Evolutionary conservation across 2,888 invertebrate species (phyloP), one percentile per base, ranked within the genome.

Genomic region (Crepidodera aurea): DNA sequence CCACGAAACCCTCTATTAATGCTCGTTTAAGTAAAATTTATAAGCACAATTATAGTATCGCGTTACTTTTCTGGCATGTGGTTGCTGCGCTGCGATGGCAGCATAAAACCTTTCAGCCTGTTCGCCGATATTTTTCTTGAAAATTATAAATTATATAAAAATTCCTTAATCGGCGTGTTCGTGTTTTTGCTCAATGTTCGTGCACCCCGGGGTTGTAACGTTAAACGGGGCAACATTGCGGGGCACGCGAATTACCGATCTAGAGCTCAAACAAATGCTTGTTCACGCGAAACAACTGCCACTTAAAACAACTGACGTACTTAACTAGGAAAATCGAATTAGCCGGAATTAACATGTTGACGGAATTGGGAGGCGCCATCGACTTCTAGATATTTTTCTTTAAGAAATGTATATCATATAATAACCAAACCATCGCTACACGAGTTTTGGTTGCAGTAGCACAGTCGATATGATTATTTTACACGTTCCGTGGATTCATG

Each of bases 271-370:
- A 81, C 81, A 81, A 81, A 81, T 80, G 81, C 79, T 80, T 78
- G 80, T 80, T 81, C 81, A 80, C 80, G 80, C 80, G 79, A 81
- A 81, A 79, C 79, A 80, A 81, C 79, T 75, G 77, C 79, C 79
- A 79, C 79, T 80, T 80, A 79, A 60, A 76, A 76, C 78, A 75
- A 77, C 78, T 76, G 77, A 75, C 76, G 75, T 75, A 76, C 73
- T 76, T 74, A 70, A 67, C 67, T 58, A 51, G 62, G 59, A 61
- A 61, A 68, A 68, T 68, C 68, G 66, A 66, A 62, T 68, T 64
- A 63, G 62, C 54, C 55, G 64, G 64, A 62, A 67, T 67, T 67
- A 67, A 60, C 58, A 60, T 65, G 59, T 62, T 56, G 60, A 46
- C 58, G 59, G 37, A 61, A 40, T 18, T 40, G 18, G 40, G 18